These are phyloP conservation scores for Amblyteles armatorius DNA, from an alignment of 2,888 invertebrate species.

Conservation along the genomic window DNA sequence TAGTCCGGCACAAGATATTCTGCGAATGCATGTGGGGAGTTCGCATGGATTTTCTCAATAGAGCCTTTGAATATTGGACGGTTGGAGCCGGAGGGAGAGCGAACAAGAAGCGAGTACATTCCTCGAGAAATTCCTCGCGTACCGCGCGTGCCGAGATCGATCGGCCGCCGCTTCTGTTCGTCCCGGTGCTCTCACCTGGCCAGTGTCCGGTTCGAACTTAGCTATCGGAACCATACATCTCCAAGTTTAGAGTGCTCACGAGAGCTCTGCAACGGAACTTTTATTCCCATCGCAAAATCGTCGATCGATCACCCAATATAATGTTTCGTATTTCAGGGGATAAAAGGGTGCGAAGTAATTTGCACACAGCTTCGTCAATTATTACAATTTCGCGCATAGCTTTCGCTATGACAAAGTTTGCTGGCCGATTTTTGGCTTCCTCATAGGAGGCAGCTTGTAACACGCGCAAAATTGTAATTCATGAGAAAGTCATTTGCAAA, in stretches of 20 bases:
- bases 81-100: not conserved
- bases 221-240: slow-evolving; percentile 9
- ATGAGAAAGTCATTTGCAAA: too few species aligned
- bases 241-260: slow-evolving; percentile 2
- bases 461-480: too few species aligned
- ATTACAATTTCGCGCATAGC: too few species aligned
- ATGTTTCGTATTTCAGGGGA: too few species aligned
- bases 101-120: slow-evolving; percentile 34
- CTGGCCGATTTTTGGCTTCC: too few species aligned
- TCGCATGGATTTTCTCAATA: slow-evolving; percentile 25
- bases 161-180: slow-evolving; percentile 18
- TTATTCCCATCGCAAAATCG: too few species aligned
- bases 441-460: too few species aligned
- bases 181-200: slow-evolving; percentile 19
- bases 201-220: slow-evolving; percentile 17
- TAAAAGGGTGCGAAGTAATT: too few species aligned
- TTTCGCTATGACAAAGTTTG: too few species aligned
- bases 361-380: too few species aligned
- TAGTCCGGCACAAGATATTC: not conserved
- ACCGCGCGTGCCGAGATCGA: slow-evolving; percentile 40
- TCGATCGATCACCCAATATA: too few species aligned
- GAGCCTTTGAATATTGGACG: slow-evolving; percentile 26
- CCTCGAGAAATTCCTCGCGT: slow-evolving; percentile 40
- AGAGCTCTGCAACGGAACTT: not conserved
- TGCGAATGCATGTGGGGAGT: not conserved